A percentile compares a stretch with the other conserved stretches of the same genome.
phyloP scores from a whole-genome alignment of 2,888 invertebrate species.

The Slavum lentiscoides region DNA sequence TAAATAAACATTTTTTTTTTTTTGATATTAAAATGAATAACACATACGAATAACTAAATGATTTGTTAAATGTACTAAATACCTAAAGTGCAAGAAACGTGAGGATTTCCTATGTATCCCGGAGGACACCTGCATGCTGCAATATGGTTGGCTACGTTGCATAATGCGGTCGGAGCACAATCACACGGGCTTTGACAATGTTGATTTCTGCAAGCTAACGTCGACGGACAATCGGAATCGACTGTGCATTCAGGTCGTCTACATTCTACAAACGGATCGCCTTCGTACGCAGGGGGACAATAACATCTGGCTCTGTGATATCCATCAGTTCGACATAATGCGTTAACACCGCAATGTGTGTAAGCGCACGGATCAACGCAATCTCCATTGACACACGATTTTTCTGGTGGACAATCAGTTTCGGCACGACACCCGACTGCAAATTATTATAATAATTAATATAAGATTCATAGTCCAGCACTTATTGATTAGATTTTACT shows the following conservation, averaged over 20 bases:
- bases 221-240: conserved; percentile 77
- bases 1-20: neutral
- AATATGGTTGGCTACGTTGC: conserved; percentile 73
- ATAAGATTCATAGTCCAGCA: neutral
- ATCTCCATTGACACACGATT: conserved; percentile 80
- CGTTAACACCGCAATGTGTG: conserved; percentile 78
- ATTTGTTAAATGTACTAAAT: conserved; percentile 55
- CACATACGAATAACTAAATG: neutral
- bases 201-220: conserved; percentile 77
- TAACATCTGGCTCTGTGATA: conserved; percentile 80
- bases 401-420: conserved; percentile 78
- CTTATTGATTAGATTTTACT: conserved; percentile 62
- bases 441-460: conserved; percentile 57
- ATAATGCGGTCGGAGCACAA: conserved; percentile 77
- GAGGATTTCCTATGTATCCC: conserved; percentile 79
- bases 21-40: too few species aligned
- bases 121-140: conserved; percentile 81
- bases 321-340: conserved; percentile 74
- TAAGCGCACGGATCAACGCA: conserved; percentile 79
- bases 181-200: conserved; percentile 83
- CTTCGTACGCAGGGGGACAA: conserved; percentile 74
- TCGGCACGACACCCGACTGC: conserved; percentile 82
- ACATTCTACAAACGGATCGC: conserved; percentile 70
- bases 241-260: conserved; percentile 58
- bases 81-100: conserved; percentile 69